Evolutionary conservation across 2,113 vertebrate species (phyloP), one percentile per base, ranked within the genome.

Genomic region (Elanoides forficatus): DNA sequence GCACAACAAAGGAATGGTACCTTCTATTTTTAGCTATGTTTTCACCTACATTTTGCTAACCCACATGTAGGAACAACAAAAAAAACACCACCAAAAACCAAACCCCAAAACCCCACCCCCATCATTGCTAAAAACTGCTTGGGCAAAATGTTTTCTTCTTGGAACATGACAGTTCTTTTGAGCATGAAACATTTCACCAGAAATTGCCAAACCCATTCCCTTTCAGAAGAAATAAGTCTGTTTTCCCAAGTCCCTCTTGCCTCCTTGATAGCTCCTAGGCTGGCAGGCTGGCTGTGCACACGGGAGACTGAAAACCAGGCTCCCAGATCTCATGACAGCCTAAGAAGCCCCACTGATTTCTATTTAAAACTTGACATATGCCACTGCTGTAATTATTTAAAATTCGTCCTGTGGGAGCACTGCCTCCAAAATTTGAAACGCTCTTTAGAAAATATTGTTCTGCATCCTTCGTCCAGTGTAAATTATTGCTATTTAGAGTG

Each of bases 81-180:
- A n/a, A 47, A 7, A 2, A 20, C 4, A 20, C 4, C 52, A 27
- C 29, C 52, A 27, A 29, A 53, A 43, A 48, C 17, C 27, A 43
- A 71, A 42, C 13, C 0, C 0, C 40, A 32, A 78, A 55, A 20
- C 27, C 7, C 47, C 2, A 0, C 7, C 5, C 20, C 30, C 23
- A 50, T 20, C 11, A 8, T 13, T 81, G 22, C 15, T 63, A 42
- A 47, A 70, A 87, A 65, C 6, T 60, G 10, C 19, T 47, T 21
- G 22, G 32, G 34, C 6, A 87, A 73, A 86, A 78, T 12, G 10
- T 55, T 56, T 70, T 91, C 21, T 32, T 45, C 75, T 74, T 70
- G 38, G 56, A 81, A 74, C 2, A 67, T 1, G 25, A 50, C 15
- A 81, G 27, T 26, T 40, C 23, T 76, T 58, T 29, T 26, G 19